Conservation (phyloP, 2,113 vertebrate species). For the Odocoileus hemionus region DNA sequence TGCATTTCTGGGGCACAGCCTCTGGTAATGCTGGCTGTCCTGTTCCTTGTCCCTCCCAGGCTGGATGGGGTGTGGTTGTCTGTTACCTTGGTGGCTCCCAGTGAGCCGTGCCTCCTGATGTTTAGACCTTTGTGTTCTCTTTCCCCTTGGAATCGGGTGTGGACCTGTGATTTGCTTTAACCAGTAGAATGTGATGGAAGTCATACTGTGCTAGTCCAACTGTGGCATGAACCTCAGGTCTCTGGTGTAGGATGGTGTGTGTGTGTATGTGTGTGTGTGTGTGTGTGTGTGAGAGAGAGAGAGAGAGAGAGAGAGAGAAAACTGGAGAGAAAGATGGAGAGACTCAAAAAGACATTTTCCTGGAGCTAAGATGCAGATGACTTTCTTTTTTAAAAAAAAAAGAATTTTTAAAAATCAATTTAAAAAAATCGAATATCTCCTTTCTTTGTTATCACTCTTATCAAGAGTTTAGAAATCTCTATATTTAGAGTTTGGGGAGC, state of each 20-base stretch:
- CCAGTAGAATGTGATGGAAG: not conserved
- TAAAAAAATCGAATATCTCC: not conserved
- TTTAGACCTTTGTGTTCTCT: not conserved
- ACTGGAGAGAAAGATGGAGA: not conserved
- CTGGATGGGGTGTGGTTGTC: not conserved
- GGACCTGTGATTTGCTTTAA: not conserved
- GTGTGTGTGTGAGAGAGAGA: not conserved
- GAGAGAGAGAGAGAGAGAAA: not conserved
- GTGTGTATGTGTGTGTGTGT: not conserved
- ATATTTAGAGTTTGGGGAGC: not conserved
- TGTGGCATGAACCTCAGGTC: not conserved
- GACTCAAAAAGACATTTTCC: not conserved
- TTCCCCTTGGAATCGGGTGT: not conserved
- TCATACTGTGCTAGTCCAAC: not conserved
- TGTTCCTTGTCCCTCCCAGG: not conserved
- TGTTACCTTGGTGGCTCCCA: not conserved
- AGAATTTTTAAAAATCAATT: too few relatives aligned
- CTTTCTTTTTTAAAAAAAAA: too few relatives aligned
- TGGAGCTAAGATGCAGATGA: not conserved
- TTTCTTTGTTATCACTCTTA: not conserved
- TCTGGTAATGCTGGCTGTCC: not conserved
- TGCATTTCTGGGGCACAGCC: not conserved
- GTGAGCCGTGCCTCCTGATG: not conserved
- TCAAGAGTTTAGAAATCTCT: not conserved
- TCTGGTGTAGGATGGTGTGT: not conserved